phyloP scores from a whole-genome alignment of 1,140 invertebrate species.

The Luehdorfia chinensis region DNA sequence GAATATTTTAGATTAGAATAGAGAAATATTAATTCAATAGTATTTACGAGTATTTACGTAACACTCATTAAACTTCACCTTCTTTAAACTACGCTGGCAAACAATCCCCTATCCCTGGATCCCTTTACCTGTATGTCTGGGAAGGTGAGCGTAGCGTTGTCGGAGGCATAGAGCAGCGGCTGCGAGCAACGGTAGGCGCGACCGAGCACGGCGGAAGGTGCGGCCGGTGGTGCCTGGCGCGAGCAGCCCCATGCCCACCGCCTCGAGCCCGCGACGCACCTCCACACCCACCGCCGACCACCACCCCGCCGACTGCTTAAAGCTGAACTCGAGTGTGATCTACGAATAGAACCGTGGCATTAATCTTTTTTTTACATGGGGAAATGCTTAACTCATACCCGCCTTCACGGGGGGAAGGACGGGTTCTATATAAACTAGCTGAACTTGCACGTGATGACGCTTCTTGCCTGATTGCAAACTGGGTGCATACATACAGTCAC shows the following conservation, averaged over 20 bases:
- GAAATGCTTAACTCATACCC: no score
- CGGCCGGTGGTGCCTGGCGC: conserved; percentile 43
- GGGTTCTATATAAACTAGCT: no score
- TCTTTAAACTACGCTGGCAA: no score
- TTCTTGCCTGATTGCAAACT: no score
- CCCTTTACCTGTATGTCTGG: conserved; percentile 66
- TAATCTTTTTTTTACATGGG: not conserved
- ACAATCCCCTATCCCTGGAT: no score
- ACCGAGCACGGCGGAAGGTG: conserved; percentile 72
- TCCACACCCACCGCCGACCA: conserved; percentile 77
- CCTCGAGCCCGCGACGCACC: conserved; percentile 54
- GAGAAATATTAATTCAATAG: no score
- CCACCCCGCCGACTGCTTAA: conserved; percentile 70
- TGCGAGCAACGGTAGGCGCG: conserved; percentile 74
- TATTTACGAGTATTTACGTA: no score
- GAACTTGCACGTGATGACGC: no score
- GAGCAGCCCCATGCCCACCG: conserved; percentile 39
- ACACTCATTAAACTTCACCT: no score
- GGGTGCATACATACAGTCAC: no score
- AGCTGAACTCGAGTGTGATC: conserved; percentile 70
- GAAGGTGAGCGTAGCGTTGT: conserved; percentile 58
- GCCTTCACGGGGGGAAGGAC: no score
- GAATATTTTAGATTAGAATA: no score
- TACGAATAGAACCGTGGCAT: conserved; percentile 17
- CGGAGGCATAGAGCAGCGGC: conserved; percentile 68